Conservation (phyloP, 2,888 invertebrate genomes). For the Oligia strigilis region DNA sequence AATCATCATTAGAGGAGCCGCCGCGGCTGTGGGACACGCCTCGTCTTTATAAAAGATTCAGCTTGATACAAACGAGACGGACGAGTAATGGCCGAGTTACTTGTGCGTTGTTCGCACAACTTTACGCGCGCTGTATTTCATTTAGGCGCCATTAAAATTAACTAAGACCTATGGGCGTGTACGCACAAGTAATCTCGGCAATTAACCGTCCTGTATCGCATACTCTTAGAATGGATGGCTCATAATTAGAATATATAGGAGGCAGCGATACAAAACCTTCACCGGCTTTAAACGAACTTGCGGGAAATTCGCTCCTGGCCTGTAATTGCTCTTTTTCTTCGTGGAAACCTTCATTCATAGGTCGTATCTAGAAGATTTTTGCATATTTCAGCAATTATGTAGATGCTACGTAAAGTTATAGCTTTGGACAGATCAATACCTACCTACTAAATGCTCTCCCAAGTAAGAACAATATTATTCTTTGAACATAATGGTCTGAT, state of each 20-base stretch:
- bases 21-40: conserved; percentile 80
- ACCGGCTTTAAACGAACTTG: conserved; percentile 12
- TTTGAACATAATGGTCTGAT: conserved; percentile 32
- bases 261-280: conserved; percentile 16
- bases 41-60: conserved; percentile 89
- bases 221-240: conserved; percentile 49
- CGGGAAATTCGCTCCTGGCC: conserved; percentile 13
- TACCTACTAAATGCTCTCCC: conserved; percentile 32
- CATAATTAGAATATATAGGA: conserved; percentile 56
- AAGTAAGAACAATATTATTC: conserved; percentile 31
- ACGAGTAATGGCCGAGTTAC: conserved; percentile 78
- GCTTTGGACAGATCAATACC: conserved; percentile 57
- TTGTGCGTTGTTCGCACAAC: conserved; percentile 65
- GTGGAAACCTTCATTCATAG: conserved; percentile 23
- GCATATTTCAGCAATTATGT: conserved; percentile 64
- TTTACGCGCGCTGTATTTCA: conserved; percentile 66
- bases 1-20: conserved; percentile 86
- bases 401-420: conserved; percentile 58
- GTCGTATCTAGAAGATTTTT: conserved; percentile 41
- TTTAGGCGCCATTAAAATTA: conserved; percentile 69
- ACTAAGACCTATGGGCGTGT: conserved; percentile 64
- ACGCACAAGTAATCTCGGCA: conserved; percentile 61
- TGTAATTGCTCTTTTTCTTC: conserved; percentile 41
- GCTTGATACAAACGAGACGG: conserved; percentile 85
- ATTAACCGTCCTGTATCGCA: conserved; percentile 53